Conservation (phyloP, 37 sponge, comb jelly and placozoan species). For the Haliclona indistincta region DNA sequence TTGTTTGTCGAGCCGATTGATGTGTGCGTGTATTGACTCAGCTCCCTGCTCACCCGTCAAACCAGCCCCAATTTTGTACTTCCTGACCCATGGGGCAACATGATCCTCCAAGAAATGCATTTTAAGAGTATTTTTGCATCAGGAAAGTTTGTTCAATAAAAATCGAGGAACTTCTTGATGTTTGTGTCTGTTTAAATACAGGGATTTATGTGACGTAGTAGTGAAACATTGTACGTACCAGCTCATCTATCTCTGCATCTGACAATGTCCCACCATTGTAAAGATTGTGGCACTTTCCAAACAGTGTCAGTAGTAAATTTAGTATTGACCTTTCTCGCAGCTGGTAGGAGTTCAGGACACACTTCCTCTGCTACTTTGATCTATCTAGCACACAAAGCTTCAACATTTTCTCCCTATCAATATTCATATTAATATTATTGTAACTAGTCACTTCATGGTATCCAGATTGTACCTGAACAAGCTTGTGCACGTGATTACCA, state of each 20-base stretch:
- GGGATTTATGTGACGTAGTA: neutral
- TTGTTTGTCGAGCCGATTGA: neutral
- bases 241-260: neutral
- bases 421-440: neutral
- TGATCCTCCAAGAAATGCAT: conserved; percentile 50
- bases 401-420: too few species aligned
- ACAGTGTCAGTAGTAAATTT: neutral
- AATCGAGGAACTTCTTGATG: conserved; percentile 17
- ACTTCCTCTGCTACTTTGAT: neutral
- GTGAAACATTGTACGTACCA: conserved; percentile 7
- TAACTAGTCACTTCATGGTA: too few species aligned
- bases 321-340: neutral
- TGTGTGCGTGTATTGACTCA: conserved; percentile 36
- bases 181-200: conserved; percentile 13
- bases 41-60: conserved; percentile 56
- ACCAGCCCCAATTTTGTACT: conserved; percentile 25
- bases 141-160: conserved; percentile 12
- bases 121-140: conserved; percentile 20
- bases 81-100: conserved; percentile 26
- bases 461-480: conserved; percentile 24
- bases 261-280: too few species aligned
- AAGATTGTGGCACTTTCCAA: conserved; percentile 12
- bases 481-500: too few species aligned
- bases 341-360: neutral
- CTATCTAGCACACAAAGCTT: neutral